phyloP scores from a whole-genome alignment of 2,113 vertebrate genomes.

The Microcebus lehilahytsara region DNA sequence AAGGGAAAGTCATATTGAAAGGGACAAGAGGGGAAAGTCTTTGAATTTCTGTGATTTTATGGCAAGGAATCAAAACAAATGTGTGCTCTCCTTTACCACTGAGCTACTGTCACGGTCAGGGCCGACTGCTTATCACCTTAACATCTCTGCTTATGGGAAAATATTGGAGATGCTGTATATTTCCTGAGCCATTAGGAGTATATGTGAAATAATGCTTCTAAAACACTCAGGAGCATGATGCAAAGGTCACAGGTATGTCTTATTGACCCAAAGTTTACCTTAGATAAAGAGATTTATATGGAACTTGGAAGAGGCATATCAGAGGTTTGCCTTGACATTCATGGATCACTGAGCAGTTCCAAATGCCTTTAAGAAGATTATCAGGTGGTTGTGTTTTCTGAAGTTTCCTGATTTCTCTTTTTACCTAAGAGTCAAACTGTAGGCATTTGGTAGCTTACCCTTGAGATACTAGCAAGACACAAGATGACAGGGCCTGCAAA shows the following conservation, averaged over 20 bases:
- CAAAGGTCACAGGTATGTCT: conserved; percentile 48
- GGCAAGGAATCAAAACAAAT: not conserved
- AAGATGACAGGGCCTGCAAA: not conserved
- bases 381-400: conserved; percentile 62
- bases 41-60: not conserved
- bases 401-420: conserved; percentile 58
- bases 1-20: not conserved
- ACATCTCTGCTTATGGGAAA: not conserved
- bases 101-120: not conserved
- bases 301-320: conserved; percentile 45
- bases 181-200: not conserved
- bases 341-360: conserved; percentile 72
- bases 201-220: not conserved
- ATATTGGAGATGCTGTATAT: not conserved
- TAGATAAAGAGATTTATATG: conserved; percentile 58
- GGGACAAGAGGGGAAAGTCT: not conserved
- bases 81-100: not conserved
- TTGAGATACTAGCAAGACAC: conserved; percentile 49
- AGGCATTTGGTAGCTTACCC: conserved; percentile 44
- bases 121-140: not conserved
- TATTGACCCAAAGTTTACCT: conserved; percentile 48
- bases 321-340: conserved; percentile 73
- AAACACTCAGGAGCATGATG: not conserved
- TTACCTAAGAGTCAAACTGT: conserved; percentile 55
- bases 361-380: conserved; percentile 75